These are phyloP conservation scores for Campylomormyrus numenius DNA, from an alignment of 2,113 vertebrate genomes.

Conservation along the genomic window DNA sequence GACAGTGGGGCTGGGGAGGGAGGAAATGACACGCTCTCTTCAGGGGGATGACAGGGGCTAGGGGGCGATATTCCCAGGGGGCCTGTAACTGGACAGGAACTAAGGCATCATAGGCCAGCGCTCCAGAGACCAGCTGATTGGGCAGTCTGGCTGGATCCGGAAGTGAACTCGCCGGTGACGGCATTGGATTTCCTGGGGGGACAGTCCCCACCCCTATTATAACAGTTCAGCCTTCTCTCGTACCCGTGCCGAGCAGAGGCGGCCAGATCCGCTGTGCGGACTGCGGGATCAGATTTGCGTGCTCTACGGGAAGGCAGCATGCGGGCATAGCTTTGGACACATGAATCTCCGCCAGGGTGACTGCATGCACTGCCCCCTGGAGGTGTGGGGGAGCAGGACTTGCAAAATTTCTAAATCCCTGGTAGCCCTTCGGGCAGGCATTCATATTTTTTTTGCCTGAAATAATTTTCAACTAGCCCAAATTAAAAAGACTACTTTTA, in stretches of 20 bases:
- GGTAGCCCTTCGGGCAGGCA: background rate
- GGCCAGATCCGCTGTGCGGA: constrained; percentile 44
- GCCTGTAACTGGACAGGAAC: constrained; percentile 90
- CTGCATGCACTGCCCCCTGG: background rate
- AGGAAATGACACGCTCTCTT: background rate
- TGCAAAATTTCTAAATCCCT: background rate
- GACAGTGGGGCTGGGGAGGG: constrained; percentile 47
- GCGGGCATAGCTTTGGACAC: background rate
- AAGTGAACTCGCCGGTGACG: constrained; percentile 77
- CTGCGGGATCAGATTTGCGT: background rate
- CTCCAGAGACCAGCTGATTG: constrained; percentile 80
- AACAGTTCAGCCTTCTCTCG: constrained; percentile 62
- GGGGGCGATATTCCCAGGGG: constrained; percentile 72
- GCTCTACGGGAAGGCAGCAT: background rate
- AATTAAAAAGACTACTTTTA: background rate
- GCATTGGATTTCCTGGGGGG: background rate
- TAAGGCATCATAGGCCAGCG: constrained; percentile 72
- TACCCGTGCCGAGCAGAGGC: constrained; percentile 74
- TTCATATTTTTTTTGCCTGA: background rate
- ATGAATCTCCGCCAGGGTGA: background rate
- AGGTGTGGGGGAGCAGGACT: background rate
- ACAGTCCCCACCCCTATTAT: constrained; percentile 66
- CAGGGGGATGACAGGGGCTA: background rate
- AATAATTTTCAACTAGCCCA: background rate
- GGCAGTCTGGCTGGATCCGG: constrained; percentile 81